Evolutionary conservation across 2,797 vertebrate genomes (phyloP).

Genomic region (Phyllotis vaccarum): DNA sequence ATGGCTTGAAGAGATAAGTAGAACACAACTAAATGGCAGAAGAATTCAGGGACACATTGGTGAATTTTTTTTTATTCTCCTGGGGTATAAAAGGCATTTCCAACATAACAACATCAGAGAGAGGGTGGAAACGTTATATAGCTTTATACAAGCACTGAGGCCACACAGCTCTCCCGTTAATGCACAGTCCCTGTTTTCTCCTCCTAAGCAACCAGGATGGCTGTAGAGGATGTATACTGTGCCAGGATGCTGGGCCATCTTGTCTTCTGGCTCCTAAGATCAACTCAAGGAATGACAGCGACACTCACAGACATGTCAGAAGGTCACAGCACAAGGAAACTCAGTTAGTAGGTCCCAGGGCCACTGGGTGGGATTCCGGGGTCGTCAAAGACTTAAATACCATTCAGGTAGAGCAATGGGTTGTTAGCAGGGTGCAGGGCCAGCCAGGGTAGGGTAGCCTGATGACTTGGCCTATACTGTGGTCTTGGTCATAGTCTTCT

Average conservation of each 20-base stretch:
- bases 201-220: not conserved
- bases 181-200: no score
- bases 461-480: not conserved
- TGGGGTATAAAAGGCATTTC: not conserved
- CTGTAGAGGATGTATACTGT: not conserved
- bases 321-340: not conserved
- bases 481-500: not conserved
- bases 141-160: not conserved
- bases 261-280: not conserved
- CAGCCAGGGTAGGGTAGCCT: accelerated
- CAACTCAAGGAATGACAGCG: not conserved
- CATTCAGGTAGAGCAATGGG: no score
- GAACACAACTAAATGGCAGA: not conserved
- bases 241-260: not conserved
- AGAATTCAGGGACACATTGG: not conserved
- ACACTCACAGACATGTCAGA: accelerated
- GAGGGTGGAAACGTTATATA: not conserved
- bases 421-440: no score
- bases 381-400: not conserved
- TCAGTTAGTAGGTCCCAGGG: not conserved
- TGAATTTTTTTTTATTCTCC: not conserved
- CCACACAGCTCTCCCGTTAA: not conserved
- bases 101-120: not conserved
- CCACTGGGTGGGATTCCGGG: no score
- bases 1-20: constrained; percentile 1